Percentiles rank a stretch among this genome's conserved stretches.
These are phyloP conservation scores for Calliphora vomitoria DNA, from an alignment of 2,888 invertebrate species.

Conservation along the genomic window DNA sequence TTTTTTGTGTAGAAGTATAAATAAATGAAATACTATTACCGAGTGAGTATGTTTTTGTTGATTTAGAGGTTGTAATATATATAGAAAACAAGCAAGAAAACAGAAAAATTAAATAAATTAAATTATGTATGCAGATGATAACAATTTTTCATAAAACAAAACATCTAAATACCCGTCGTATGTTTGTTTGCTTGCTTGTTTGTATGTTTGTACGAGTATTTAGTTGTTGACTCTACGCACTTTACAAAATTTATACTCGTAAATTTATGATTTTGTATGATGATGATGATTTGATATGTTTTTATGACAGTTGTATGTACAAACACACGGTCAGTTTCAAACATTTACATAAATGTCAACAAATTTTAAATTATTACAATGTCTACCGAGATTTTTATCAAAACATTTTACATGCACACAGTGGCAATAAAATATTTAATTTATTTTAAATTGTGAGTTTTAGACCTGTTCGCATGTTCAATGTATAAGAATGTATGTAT, in stretches of 20 bases:
- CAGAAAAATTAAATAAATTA: slow-evolving; percentile 9
- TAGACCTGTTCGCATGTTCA: slow-evolving; percentile 40
- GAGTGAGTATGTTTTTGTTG: background rate
- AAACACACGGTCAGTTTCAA: background rate
- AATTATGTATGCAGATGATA: slow-evolving; percentile 70
- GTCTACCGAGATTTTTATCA: slow-evolving; percentile 58
- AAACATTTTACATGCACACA: slow-evolving; percentile 75
- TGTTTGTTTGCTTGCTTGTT: too few species aligned
- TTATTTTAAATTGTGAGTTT: slow-evolving; percentile 80
- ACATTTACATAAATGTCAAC: slow-evolving; percentile 56
- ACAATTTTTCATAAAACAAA: slow-evolving; percentile 66
- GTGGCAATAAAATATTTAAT: slow-evolving; percentile 60
- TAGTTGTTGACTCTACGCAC: slow-evolving; percentile 15
- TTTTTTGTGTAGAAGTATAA: background rate
- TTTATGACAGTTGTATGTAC: slow-evolving; percentile 53
- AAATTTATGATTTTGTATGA: slow-evolving; percentile 61
- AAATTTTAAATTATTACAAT: slow-evolving; percentile 58
- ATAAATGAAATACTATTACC: slow-evolving; percentile 26
- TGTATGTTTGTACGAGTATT: too few species aligned
- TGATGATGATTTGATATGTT: slow-evolving; percentile 48
- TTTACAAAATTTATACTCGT: slow-evolving; percentile 17
- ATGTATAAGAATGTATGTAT: background rate
- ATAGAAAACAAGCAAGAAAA: background rate
- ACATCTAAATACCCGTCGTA: slow-evolving; percentile 17
- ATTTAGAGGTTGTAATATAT: slow-evolving; percentile 19